phyloP scores from a whole-genome alignment of 2,888 invertebrate genomes.

The Mimachlamys varia region DNA sequence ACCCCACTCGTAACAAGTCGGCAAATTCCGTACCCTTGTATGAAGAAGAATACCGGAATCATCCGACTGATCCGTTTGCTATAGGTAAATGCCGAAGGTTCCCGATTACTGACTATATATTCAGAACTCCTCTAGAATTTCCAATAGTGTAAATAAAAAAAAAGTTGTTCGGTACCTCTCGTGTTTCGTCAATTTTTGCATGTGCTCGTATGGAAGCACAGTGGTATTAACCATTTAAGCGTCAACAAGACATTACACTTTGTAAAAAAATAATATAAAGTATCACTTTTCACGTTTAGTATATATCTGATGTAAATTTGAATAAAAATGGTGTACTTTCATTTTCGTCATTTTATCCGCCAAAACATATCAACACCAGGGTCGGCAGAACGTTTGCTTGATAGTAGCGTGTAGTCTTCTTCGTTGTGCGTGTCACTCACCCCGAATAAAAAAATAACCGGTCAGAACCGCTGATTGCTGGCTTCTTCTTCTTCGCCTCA shows the following conservation, averaged over 20 bases:
- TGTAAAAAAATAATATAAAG: background rate
- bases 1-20: no score
- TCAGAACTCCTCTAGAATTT: slow-evolving; percentile 39
- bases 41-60: no score
- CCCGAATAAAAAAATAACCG: background rate
- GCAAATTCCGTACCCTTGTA: no score
- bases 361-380: background rate
- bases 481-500: no score
- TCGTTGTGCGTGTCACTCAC: background rate
- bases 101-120: slow-evolving; percentile 44
- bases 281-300: no score
- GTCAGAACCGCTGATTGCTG: background rate
- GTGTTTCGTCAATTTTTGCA: background rate
- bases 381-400: background rate
- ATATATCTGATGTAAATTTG: no score
- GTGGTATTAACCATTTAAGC: background rate
- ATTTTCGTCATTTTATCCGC: background rate
- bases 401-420: background rate
- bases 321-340: background rate
- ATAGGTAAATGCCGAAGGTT: no score
- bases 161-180: background rate
- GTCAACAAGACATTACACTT: background rate
- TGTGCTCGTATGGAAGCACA: background rate
- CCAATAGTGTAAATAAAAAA: background rate
- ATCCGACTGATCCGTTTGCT: no score